Conservation (phyloP, 2,113 vertebrate species). For the Pimephales promelas region DNA sequence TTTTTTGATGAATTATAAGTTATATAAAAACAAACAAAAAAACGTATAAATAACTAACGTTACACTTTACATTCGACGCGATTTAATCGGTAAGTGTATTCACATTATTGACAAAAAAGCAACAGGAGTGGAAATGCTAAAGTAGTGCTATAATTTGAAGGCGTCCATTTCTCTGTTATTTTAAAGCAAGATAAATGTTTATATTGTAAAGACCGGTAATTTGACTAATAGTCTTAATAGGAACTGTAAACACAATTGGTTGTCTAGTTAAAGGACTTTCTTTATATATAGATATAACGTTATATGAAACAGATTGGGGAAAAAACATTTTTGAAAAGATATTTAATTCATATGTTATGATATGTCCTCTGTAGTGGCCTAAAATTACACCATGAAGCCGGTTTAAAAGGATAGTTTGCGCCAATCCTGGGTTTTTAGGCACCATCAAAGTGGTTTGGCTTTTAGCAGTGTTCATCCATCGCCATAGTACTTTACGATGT, state of each 20-base stretch:
- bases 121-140: background rate
- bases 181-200: background rate
- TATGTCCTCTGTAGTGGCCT: too few relatives aligned
- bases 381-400: too few relatives aligned
- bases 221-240: background rate
- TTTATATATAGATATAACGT: background rate
- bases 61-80: background rate
- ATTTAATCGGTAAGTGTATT: slow-evolving; percentile 45
- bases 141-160: background rate
- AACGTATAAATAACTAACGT: background rate
- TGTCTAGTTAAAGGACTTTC: background rate
- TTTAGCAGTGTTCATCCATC: too few relatives aligned
- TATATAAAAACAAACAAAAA: background rate
- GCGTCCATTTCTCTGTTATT: background rate
- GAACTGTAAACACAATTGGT: background rate
- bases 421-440: too few relatives aligned
- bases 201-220: background rate
- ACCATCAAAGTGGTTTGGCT: too few relatives aligned
- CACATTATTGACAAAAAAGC: background rate
- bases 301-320: too few relatives aligned
- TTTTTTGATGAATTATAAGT: background rate
- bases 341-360: too few relatives aligned
- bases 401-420: too few relatives aligned
- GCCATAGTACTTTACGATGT: too few relatives aligned
- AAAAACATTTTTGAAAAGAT: too few relatives aligned